Evolutionary conservation across 2,888 invertebrate species (phyloP).

Genomic region (Dasysyrphus tricinctus): DNA sequence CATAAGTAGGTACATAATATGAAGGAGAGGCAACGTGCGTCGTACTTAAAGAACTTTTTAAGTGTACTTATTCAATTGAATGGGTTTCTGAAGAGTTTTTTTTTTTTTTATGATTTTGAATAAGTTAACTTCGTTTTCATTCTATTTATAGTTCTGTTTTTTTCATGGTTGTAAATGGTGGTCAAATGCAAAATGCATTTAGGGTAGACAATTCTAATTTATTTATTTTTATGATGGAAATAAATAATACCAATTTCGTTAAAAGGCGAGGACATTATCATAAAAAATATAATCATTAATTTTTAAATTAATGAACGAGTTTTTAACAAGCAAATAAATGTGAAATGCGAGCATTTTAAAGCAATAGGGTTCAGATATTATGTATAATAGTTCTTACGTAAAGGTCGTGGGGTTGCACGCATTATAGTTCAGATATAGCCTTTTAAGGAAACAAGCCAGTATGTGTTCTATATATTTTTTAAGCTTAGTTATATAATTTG

Average conservation of each 20-base stretch:
- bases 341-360: background rate
- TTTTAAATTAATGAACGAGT: background rate
- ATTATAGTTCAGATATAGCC: no score
- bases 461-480: no score
- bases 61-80: constrained; percentile 1
- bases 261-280: background rate
- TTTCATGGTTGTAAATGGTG: constrained; percentile 4
- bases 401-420: no score
- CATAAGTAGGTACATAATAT: background rate
- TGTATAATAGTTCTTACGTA: no score
- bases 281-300: background rate
- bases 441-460: no score
- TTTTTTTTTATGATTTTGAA: constrained; percentile 1
- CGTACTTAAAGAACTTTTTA: background rate
- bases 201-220: constrained; percentile 7
- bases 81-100: background rate
- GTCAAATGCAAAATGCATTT: background rate
- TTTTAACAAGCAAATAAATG: no score
- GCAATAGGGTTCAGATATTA: no score
- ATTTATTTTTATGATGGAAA: constrained; percentile 12
- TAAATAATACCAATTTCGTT: background rate
- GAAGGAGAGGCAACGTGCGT: background rate
- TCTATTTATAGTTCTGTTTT: background rate
- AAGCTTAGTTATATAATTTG: no score
- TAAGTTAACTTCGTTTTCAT: background rate